phyloP scores from a whole-genome alignment of 2,113 vertebrate genomes.

The Apus apus region DNA sequence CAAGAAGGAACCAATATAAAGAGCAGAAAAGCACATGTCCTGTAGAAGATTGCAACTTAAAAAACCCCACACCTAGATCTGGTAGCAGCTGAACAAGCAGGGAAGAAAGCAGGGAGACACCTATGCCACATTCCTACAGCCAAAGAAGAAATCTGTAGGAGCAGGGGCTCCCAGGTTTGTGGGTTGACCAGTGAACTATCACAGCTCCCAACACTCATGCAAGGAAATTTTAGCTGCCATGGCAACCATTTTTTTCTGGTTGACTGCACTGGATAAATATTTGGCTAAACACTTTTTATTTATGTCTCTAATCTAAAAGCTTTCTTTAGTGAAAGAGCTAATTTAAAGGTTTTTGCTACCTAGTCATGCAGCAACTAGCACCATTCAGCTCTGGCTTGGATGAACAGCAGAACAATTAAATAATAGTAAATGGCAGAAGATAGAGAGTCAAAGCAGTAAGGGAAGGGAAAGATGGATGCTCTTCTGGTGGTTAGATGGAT shows the following conservation, averaged over 20 bases:
- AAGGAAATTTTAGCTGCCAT: slow-evolving; percentile 10
- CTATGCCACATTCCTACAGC: rapidly evolving
- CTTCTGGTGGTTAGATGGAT: background rate
- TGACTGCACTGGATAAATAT: slow-evolving; percentile 12
- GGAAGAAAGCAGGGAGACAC: background rate
- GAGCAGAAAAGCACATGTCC: background rate
- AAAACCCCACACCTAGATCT: background rate
- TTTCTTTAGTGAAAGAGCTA: background rate
- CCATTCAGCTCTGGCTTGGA: background rate
- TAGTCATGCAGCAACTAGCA: background rate
- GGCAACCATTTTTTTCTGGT: slow-evolving; percentile 15
- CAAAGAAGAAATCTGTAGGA: background rate
- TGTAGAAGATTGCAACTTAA: background rate
- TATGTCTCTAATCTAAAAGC: background rate
- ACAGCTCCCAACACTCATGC: background rate
- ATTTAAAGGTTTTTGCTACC: background rate
- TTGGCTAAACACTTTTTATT: background rate
- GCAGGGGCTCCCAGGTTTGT: background rate
- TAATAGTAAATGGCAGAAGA: background rate
- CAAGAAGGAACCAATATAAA: background rate
- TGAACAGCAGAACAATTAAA: background rate
- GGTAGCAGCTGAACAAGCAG: background rate
- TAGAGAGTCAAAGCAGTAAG: background rate
- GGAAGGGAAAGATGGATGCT: background rate
- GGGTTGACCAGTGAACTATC: background rate